A percentile compares a stretch with the other conserved stretches of the same genome.
phyloP scores from a whole-genome alignment of 1,140 invertebrate species.

The Drosophila micromelanica region DNA sequence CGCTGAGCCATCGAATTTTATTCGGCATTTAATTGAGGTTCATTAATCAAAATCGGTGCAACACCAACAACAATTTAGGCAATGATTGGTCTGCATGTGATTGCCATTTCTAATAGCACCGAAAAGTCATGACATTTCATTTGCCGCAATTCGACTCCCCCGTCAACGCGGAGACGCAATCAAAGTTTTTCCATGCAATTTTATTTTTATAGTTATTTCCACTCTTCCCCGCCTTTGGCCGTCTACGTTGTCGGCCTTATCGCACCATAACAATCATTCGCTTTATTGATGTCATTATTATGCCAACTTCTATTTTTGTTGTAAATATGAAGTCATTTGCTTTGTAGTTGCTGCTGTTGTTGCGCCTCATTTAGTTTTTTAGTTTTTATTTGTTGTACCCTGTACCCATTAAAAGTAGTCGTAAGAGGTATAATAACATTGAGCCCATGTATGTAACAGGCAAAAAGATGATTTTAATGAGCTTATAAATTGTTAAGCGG shows the following conservation, averaged over 20 bases:
- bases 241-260: constrained; percentile 56
- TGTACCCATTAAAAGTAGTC: not conserved
- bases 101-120: constrained; percentile 58
- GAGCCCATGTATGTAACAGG: not conserved
- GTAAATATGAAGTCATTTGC: constrained; percentile 68
- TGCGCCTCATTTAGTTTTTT: constrained; percentile 59
- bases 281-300: constrained; percentile 78
- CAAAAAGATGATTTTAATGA: not conserved
- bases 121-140: constrained; percentile 67
- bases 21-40: constrained; percentile 70
- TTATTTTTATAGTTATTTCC: constrained; percentile 38
- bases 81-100: constrained; percentile 47
- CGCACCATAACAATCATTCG: constrained; percentile 67
- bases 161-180: constrained; percentile 35
- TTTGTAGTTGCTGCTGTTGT: constrained; percentile 30
- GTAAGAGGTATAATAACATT: not conserved
- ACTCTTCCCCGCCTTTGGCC: constrained; percentile 34
- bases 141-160: not conserved
- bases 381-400: constrained; percentile 53
- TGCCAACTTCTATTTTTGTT: constrained; percentile 53
- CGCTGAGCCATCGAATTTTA: constrained; percentile 28
- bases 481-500: no score
- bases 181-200: constrained; percentile 67
- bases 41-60: constrained; percentile 63
- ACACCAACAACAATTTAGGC: constrained; percentile 1